These are phyloP conservation scores for Ceraclea dissimilis DNA, from an alignment of 2,888 invertebrate genomes.

Conservation along the genomic window DNA sequence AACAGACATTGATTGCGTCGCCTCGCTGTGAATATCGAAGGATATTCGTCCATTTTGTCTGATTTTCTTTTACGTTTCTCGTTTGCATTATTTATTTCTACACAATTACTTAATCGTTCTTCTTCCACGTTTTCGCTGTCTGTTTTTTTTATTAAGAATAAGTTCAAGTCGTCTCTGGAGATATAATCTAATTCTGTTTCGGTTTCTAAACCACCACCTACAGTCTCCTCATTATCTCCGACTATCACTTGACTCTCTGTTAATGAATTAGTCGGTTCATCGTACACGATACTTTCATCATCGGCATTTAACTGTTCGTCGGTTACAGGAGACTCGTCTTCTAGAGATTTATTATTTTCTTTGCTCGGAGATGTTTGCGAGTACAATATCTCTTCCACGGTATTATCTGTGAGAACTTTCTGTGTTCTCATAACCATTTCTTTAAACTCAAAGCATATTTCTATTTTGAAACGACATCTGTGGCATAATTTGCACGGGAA, in stretches of 20 bases:
- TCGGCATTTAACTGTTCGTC: not conserved
- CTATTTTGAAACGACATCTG: conserved; percentile 23
- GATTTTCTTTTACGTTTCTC: not conserved
- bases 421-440: conserved; percentile 22
- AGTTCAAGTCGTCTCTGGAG: not conserved
- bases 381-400: conserved; percentile 6
- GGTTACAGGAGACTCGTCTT: not conserved
- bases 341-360: too few species aligned
- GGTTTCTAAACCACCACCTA: not conserved
- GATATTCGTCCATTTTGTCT: conserved; percentile 17
- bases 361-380: not conserved
- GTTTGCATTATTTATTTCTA: not conserved
- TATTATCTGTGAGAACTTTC: conserved; percentile 17
- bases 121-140: not conserved
- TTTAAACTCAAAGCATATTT: conserved; percentile 22
- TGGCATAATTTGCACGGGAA: conserved; percentile 23
- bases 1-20: conserved; percentile 22
- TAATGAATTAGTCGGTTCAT: too few species aligned
- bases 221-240: not conserved
- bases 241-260: not conserved
- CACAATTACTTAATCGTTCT: not conserved
- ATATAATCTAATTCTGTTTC: not conserved
- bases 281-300: not conserved
- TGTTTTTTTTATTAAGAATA: not conserved
- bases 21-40: conserved; percentile 17